Conservation (phyloP, 2,797 vertebrate genomes). For the Dendrocincla tyrannina region DNA sequence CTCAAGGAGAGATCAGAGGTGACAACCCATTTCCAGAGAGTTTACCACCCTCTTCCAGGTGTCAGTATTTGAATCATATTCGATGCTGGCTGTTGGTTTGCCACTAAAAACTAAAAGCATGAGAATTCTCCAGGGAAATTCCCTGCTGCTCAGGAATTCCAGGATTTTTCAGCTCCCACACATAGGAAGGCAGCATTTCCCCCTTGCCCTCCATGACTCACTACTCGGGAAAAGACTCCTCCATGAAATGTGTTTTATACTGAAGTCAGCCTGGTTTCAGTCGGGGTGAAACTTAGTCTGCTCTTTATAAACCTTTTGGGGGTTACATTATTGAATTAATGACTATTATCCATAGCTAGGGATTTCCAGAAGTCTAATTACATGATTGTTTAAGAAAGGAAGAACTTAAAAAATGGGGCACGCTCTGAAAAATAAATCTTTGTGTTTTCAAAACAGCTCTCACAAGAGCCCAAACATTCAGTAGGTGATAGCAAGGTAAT, state of each 20-base stretch:
- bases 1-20: neutral
- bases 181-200: fast-evolving
- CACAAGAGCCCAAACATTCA: neutral
- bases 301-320: neutral
- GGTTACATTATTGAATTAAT: neutral
- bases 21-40: neutral
- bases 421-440: neutral
- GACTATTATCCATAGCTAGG: fast-evolving
- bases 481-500: neutral
- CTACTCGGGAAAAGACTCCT: neutral
- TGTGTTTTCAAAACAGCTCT: neutral
- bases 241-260: neutral
- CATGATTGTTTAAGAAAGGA: neutral
- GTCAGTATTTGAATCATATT: neutral
- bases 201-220: neutral
- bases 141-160: neutral
- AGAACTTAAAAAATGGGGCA: neutral
- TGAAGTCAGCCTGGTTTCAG: neutral
- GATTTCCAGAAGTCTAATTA: neutral
- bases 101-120: neutral
- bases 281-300: neutral
- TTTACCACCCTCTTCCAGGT: neutral
- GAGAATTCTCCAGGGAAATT: neutral
- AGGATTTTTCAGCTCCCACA: neutral
- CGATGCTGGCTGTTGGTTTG: neutral